Evolutionary conservation across 2,888 invertebrate species (phyloP).

Genomic region (Tiliacea citrago): DNA sequence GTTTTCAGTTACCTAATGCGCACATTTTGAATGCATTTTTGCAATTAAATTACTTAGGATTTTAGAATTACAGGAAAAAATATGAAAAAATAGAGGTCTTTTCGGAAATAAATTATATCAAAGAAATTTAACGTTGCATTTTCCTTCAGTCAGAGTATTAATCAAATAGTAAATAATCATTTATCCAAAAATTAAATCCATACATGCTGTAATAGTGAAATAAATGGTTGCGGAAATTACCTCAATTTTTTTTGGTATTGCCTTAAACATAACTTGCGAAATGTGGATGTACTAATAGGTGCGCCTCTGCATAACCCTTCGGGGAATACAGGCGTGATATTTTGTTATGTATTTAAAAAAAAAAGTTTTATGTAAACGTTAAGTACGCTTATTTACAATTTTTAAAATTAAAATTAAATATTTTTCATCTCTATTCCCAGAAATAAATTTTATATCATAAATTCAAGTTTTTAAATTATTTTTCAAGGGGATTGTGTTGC

Average conservation of each 20-base stretch:
- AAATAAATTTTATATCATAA: conserved; percentile 6
- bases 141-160: no score
- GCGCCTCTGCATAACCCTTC: not conserved
- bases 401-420: not conserved
- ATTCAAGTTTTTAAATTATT: conserved; percentile 10
- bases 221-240: no score
- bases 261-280: not conserved
- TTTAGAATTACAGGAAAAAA: no score
- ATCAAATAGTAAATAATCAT: no score
- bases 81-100: no score
- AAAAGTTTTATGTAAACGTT: not conserved
- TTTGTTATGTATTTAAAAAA: not conserved
- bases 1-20: no score
- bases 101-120: no score
- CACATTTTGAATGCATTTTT: no score
- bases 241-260: not conserved
- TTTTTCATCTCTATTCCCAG: not conserved
- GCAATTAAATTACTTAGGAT: no score
- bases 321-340: not conserved
- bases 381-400: not conserved
- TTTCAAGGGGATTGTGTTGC: conserved; percentile 26
- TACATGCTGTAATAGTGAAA: no score
- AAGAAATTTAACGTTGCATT: no score
- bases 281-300: not conserved
- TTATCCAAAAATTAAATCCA: no score